Conservation (phyloP, 2,113 vertebrate genomes). For the Tinamus guttatus region DNA sequence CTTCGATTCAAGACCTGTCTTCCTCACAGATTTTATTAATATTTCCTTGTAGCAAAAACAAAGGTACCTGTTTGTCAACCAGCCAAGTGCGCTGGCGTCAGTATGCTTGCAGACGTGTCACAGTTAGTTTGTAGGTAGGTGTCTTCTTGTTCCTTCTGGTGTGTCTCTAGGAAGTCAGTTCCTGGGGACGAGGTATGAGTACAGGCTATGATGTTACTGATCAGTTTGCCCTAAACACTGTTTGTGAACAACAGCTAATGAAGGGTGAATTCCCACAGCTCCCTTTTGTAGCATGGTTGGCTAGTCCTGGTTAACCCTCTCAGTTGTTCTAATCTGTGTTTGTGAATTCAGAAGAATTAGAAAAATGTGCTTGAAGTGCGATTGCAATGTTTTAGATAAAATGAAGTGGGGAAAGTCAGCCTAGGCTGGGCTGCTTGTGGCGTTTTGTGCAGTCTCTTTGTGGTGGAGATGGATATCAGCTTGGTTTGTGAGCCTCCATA, state of each 20-base stretch:
- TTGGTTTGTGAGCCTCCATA: neutral
- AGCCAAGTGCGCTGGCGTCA: neutral
- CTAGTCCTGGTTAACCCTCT: neutral
- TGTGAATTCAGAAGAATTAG: neutral
- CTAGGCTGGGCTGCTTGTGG: neutral
- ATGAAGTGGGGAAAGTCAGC: neutral
- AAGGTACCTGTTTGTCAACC: neutral
- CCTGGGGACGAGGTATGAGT: neutral
- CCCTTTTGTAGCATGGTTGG: rapidly evolving
- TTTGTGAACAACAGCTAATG: neutral
- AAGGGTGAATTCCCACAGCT: neutral
- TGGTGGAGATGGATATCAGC: neutral
- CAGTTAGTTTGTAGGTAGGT: neutral
- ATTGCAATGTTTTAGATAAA: neutral
- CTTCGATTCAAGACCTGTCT: neutral
- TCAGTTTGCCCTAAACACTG: neutral
- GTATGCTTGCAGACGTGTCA: neutral
- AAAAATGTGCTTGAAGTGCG: neutral
- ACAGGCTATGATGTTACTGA: neutral
- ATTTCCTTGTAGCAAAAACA: neutral
- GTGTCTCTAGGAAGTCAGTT: neutral
- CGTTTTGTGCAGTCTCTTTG: neutral
- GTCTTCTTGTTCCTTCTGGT: neutral
- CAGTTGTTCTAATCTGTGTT: neutral
- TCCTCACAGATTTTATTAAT: neutral